phyloP scores from a whole-genome alignment of 2,113 vertebrate genomes.

The Thomomys bottae region DNA sequence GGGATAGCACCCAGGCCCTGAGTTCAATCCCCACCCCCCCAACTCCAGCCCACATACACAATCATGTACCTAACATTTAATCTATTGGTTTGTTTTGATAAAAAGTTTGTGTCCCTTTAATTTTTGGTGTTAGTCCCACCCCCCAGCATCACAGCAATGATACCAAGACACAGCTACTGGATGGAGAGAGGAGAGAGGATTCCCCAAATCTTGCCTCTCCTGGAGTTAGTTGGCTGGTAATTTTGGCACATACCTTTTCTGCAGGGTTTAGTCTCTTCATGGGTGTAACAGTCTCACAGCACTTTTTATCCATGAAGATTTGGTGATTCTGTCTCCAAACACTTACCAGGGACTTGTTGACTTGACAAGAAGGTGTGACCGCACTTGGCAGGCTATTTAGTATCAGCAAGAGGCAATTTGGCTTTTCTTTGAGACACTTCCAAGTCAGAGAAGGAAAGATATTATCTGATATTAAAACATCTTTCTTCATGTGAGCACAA shows the following conservation, averaged over 20 bases:
- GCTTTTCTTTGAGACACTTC: conserved; percentile 22
- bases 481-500: conserved; percentile 18
- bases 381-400: not conserved
- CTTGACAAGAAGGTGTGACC: not conserved
- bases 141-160: not conserved
- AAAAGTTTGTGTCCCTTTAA: not conserved
- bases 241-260: not conserved
- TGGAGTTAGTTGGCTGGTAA: not conserved
- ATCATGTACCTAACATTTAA: not conserved
- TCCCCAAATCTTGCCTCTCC: not conserved
- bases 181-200: not conserved
- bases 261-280: not conserved
- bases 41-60: too few species aligned
- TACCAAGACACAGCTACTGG: not conserved
- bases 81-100: not conserved
- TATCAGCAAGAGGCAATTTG: conserved; percentile 5
- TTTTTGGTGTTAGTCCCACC: not conserved
- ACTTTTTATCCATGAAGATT: not conserved
- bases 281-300: not conserved
- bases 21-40: too few species aligned
- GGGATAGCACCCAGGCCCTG: too few species aligned
- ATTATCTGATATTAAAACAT: not conserved
- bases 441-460: conserved; percentile 27
- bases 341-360: conserved; percentile 11
- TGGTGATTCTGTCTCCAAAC: not conserved